These are phyloP conservation scores for Andricus curvator DNA, from an alignment of 2,888 invertebrate genomes.

Conservation along the genomic window DNA sequence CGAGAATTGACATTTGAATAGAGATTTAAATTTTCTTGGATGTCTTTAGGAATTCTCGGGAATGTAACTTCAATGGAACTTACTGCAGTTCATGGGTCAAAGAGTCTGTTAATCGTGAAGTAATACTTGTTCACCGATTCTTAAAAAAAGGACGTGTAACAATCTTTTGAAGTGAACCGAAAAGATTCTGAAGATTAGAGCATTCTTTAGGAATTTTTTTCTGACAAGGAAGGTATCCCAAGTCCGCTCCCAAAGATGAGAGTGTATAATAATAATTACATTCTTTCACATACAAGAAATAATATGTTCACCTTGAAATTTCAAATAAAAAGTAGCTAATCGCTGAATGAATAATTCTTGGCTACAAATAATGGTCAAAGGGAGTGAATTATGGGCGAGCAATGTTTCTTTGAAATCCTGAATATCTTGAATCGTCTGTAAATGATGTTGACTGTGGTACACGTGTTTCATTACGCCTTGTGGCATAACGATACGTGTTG, in stretches of 20 bases:
- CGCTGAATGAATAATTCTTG: neutral
- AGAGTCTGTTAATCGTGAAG: slow-evolving; percentile 8
- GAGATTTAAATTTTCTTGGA: neutral
- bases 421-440: slow-evolving; percentile 11
- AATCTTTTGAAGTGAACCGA: neutral
- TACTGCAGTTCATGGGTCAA: slow-evolving; percentile 28
- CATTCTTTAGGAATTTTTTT: neutral
- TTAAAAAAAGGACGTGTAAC: slow-evolving; percentile 1
- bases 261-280: too few species aligned
- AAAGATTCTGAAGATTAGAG: neutral
- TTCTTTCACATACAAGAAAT: too few species aligned
- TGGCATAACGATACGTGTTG: slow-evolving; percentile 45
- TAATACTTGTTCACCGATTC: slow-evolving; percentile 16
- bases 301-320: too few species aligned
- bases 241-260: too few species aligned
- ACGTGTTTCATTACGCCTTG: slow-evolving; percentile 35
- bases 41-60: slow-evolving; percentile 9
- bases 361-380: neutral
- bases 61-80: slow-evolving; percentile 1
- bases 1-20: neutral
- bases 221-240: too few species aligned
- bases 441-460: slow-evolving; percentile 11
- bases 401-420: neutral
- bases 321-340: neutral
- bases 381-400: slow-evolving; percentile 1